Percentiles rank a stretch among this genome's conserved stretches.
Conservation (phyloP, 2,113 vertebrate genomes). For the Engystomops pustulosus region DNA sequence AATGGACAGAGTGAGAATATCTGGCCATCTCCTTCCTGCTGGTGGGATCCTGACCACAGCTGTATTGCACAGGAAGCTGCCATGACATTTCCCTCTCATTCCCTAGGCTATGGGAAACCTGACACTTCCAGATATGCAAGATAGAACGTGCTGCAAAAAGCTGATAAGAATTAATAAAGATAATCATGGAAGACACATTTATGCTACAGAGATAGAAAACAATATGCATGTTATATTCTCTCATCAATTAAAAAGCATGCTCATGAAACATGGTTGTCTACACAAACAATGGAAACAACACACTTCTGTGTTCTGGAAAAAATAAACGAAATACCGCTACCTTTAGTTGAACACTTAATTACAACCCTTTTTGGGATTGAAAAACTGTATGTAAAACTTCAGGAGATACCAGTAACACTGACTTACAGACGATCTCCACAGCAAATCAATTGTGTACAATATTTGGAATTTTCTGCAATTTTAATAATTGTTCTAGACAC, state of each 20-base stretch:
- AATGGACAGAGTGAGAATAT: not conserved
- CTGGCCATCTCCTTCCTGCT: constrained; percentile 39
- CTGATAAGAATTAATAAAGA: constrained; percentile 18
- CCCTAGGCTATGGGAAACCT: constrained; percentile 39
- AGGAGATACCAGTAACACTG: too few species aligned
- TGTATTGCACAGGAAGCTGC: constrained; percentile 47
- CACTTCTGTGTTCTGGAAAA: too few species aligned
- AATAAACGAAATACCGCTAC: too few species aligned
- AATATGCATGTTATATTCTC: not conserved
- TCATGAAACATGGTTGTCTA: not conserved
- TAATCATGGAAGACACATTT: constrained; percentile 8
- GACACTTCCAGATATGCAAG: constrained; percentile 22
- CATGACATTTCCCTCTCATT: constrained; percentile 26
- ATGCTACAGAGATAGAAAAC: not conserved
- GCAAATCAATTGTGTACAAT: too few species aligned
- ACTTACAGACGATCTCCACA: too few species aligned
- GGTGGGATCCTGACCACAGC: constrained; percentile 44
- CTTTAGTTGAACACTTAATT: too few species aligned
- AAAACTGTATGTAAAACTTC: too few species aligned
- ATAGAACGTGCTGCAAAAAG: not conserved
- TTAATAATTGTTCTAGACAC: too few species aligned
- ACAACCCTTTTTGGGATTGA: too few species aligned
- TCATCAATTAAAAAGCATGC: not conserved
- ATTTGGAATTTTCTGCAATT: too few species aligned
- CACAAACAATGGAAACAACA: too few species aligned